Conservation (phyloP, 1,140 invertebrate species). For the Cotesia typhae region DNA sequence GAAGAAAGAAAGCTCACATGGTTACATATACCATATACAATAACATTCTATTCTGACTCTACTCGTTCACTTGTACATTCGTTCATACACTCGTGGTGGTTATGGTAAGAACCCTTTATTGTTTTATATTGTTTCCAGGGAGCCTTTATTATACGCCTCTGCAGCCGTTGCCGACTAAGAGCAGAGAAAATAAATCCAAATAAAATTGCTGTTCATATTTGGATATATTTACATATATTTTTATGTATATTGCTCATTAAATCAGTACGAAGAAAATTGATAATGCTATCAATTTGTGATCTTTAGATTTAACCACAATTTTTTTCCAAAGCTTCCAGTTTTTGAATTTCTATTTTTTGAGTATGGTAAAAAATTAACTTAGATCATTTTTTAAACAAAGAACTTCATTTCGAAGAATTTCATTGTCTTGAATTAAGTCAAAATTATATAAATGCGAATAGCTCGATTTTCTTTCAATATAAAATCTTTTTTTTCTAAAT, state of each 20-base stretch:
- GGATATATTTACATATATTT: conserved; percentile 20
- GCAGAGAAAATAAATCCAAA: conserved; percentile 43
- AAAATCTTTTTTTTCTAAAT: no score
- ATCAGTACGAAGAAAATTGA: not conserved
- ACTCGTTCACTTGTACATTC: conserved; percentile 16
- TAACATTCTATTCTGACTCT: conserved; percentile 45
- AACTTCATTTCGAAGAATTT: no score
- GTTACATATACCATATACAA: conserved; percentile 46
- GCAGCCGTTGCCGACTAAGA: conserved; percentile 10
- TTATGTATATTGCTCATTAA: conserved; percentile 21
- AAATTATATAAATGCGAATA: no score
- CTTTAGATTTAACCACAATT: no score
- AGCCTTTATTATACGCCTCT: conserved; percentile 46
- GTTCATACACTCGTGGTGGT: conserved; percentile 42
- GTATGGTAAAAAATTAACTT: no score
- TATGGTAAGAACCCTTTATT: conserved; percentile 57
- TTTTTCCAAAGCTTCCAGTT: no score
- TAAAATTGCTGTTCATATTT: conserved; percentile 44
- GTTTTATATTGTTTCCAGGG: conserved; percentile 59
- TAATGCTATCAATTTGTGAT: no score
- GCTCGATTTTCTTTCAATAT: no score
- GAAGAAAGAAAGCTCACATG: conserved; percentile 23
- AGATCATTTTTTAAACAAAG: no score
- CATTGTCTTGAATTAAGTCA: no score
- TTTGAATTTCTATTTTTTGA: no score